These are phyloP conservation scores for Decapterus maruadsi DNA, from an alignment of 2,797 vertebrate genomes.

Conservation along the genomic window DNA sequence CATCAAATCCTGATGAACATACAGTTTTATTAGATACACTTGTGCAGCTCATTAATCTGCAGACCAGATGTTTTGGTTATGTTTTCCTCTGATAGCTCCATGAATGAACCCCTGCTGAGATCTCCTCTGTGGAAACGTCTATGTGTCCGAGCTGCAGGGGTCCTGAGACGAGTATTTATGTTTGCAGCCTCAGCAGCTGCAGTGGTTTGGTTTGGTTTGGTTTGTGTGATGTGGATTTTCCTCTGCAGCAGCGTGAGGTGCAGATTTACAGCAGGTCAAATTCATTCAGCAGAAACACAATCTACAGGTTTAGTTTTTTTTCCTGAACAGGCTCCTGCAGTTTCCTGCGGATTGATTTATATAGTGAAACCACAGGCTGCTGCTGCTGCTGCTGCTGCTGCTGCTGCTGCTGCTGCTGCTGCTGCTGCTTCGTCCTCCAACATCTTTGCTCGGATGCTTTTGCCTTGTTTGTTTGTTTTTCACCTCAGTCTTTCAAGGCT, in stretches of 20 bases:
- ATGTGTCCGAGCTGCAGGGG: neutral
- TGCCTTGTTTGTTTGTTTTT: too few species aligned
- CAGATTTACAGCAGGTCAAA: conserved; percentile 34
- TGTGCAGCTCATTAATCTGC: too few species aligned
- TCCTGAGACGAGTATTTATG: too few species aligned
- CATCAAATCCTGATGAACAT: too few species aligned
- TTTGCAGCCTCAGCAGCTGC: neutral
- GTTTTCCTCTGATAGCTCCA: neutral
- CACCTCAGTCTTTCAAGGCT: too few species aligned
- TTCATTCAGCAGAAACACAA: conserved; percentile 27
- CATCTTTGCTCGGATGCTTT: neutral
- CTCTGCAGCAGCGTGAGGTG: neutral
- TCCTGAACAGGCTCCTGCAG: conserved; percentile 11
- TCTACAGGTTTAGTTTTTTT: neutral
- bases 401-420: neutral
- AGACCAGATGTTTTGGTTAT: too few species aligned
- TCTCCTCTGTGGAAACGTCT: neutral
- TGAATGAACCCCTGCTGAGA: neutral
- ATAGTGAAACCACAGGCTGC: neutral
- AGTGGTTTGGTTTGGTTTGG: too few species aligned
- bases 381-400: neutral
- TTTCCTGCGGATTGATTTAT: conserved; percentile 15
- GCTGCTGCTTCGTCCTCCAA: neutral
- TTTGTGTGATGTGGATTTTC: conserved; percentile 7
- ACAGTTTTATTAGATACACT: too few species aligned